A percentile compares a stretch with the other conserved stretches of the same genome.
These are phyloP conservation scores for Nipponia nippon DNA, from an alignment of 2,113 vertebrate genomes.

Conservation along the genomic window DNA sequence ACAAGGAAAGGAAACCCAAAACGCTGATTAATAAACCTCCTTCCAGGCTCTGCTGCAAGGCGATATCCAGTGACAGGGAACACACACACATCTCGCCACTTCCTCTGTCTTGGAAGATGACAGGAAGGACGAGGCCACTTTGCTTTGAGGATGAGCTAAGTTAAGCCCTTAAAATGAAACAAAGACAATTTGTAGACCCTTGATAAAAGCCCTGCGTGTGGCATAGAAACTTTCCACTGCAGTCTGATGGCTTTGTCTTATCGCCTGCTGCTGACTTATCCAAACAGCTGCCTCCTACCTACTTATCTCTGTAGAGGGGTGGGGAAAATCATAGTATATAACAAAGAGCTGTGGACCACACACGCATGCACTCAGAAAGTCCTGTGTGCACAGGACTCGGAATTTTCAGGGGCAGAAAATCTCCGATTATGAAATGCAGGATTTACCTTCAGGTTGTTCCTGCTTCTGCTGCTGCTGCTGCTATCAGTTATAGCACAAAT, in stretches of 20 bases:
- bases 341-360: slow-evolving; percentile 9
- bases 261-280: neutral
- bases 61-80: neutral
- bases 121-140: neutral
- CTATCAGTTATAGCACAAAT: neutral
- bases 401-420: neutral
- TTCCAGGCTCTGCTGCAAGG: neutral
- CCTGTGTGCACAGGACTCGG: neutral
- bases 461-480: neutral
- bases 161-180: slow-evolving; percentile 28
- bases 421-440: neutral
- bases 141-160: slow-evolving; percentile 34
- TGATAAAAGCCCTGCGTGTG: neutral
- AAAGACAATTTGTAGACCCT: slow-evolving; percentile 10
- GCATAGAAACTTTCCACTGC: neutral
- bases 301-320: neutral
- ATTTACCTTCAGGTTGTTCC: neutral
- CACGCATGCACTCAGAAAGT: neutral
- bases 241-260: neutral
- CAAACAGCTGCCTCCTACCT: slow-evolving; percentile 25
- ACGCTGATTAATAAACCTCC: neutral
- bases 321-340: neutral
- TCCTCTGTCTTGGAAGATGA: slow-evolving; percentile 34
- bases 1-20: slow-evolving; percentile 5
- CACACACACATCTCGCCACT: neutral